A percentile compares a stretch with the other conserved stretches of the same genome.
These are phyloP conservation scores for Erethizon dorsatum DNA, from an alignment of 2,797 vertebrate species.

Conservation along the genomic window DNA sequence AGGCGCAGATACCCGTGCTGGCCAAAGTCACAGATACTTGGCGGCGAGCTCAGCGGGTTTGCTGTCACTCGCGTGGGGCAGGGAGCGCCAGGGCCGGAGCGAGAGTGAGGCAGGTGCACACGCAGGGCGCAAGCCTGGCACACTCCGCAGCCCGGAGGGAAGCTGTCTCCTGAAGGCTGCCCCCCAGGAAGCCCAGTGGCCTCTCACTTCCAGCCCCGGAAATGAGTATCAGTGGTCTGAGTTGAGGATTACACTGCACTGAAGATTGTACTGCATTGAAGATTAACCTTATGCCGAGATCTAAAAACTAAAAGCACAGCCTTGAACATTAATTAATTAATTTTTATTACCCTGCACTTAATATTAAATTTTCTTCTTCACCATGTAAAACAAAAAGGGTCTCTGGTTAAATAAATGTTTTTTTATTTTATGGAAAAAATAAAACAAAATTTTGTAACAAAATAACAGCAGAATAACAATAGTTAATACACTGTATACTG, in stretches of 20 bases:
- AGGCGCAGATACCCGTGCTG: background rate
- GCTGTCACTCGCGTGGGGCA: background rate
- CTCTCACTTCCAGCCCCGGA: background rate
- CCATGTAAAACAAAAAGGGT: background rate
- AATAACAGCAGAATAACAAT: no score
- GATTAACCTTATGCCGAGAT: background rate
- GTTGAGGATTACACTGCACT: background rate
- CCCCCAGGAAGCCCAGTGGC: background rate
- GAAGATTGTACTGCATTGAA: background rate
- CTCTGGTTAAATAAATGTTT: slow-evolving; percentile 31
- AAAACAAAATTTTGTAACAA: no score
- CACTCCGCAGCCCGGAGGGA: rapidly evolving
- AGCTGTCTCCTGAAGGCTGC: background rate
- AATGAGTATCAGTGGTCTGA: background rate
- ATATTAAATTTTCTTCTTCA: slow-evolving; percentile 30
- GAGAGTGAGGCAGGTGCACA: background rate
- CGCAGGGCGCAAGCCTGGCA: background rate
- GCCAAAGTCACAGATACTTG: background rate
- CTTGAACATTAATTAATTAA: slow-evolving; percentile 42
- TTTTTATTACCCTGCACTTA: background rate
- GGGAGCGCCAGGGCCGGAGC: background rate
- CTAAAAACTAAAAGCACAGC: background rate
- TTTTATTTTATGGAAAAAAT: no score
- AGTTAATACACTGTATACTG: no score
- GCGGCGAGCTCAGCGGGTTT: background rate